Evolutionary conservation across 2,113 vertebrate genomes (phyloP).

Genomic region (Antechinus flavipes): DNA sequence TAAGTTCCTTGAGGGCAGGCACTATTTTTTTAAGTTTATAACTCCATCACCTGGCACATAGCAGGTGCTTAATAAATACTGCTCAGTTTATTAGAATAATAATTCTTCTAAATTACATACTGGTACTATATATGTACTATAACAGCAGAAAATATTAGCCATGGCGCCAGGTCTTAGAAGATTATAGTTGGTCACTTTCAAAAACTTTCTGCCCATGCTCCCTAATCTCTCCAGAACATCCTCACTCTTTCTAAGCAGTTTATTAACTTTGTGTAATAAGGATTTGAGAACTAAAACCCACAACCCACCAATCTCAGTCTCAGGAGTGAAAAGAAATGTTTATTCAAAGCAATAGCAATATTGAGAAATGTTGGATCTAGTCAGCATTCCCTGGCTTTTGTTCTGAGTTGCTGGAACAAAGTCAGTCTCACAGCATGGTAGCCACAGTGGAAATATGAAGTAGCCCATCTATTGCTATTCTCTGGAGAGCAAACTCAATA

Average conservation of each 20-base stretch:
- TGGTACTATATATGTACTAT: too few relatives aligned
- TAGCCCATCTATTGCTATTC: neutral
- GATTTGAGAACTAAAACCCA: neutral
- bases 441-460: neutral
- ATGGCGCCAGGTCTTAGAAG: too few relatives aligned
- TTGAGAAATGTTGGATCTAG: neutral
- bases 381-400: neutral
- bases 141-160: too few relatives aligned
- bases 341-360: neutral
- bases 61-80: neutral
- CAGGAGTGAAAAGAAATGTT: neutral
- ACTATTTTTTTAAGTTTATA: neutral
- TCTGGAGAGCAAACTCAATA: neutral
- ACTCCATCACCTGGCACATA: neutral
- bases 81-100: too few relatives aligned
- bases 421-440: neutral
- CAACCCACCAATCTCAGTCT: neutral
- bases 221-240: neutral
- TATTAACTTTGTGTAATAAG: neutral
- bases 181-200: too few relatives aligned
- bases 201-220: neutral
- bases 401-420: neutral
- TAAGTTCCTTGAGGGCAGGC: neutral
- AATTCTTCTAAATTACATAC: too few relatives aligned
- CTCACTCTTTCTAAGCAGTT: neutral